A percentile compares a stretch with the other conserved stretches of the same genome.
Evolutionary conservation across 2,797 vertebrate species (phyloP).

Genomic region (Tolypeutes matacus): DNA sequence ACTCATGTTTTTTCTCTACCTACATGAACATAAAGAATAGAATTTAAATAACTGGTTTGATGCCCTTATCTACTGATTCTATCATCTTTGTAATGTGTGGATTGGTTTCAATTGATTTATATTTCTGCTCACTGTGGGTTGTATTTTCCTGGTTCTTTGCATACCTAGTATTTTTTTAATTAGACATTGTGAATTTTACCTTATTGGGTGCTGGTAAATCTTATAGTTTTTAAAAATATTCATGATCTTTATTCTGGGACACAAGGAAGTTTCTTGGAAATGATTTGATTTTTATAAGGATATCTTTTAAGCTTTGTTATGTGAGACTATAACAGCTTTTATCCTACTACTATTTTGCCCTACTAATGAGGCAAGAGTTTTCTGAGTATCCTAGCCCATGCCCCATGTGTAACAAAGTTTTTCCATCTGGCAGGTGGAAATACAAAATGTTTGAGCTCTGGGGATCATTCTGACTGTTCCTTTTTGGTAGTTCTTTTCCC

Average conservation of each 20-base stretch:
- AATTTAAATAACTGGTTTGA: too few relatives aligned
- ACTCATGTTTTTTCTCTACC: too few relatives aligned
- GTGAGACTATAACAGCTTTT: background rate
- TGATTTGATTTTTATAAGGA: background rate
- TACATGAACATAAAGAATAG: too few relatives aligned
- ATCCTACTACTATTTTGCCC: background rate
- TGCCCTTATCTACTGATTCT: too few relatives aligned
- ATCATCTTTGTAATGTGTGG: too few relatives aligned
- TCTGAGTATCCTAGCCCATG: background rate
- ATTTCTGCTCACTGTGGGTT: too few relatives aligned
- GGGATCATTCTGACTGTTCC: too few relatives aligned
- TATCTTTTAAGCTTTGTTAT: background rate
- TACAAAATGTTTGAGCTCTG: background rate
- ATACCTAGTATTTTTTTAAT: too few relatives aligned
- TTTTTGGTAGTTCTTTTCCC: too few relatives aligned
- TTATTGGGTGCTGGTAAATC: background rate
- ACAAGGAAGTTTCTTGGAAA: background rate
- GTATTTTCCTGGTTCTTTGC: too few relatives aligned
- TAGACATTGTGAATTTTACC: background rate
- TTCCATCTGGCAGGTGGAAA: background rate
- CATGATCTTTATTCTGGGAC: background rate
- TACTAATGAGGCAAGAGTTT: background rate
- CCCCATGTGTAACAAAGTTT: background rate
- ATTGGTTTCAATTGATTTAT: too few relatives aligned
- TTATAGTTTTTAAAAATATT: background rate